A percentile compares a stretch with the other conserved stretches of the same genome.
Conservation (phyloP, 2,113 vertebrate species). For the Marmota flaviventris region DNA sequence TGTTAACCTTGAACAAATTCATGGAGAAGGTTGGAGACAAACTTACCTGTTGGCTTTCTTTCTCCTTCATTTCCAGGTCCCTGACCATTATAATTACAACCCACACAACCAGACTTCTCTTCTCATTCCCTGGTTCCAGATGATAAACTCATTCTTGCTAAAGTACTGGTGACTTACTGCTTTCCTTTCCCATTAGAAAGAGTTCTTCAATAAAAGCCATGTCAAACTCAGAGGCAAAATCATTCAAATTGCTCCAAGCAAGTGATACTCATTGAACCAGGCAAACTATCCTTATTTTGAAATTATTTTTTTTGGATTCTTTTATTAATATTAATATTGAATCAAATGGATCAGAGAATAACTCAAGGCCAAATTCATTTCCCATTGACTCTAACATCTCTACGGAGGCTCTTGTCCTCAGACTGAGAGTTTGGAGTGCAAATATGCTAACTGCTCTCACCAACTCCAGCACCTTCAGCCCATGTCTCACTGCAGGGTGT, state of each 20-base stretch:
- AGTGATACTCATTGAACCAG: too few species aligned
- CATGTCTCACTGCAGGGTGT: not conserved
- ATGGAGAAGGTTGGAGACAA: not conserved
- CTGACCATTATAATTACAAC: not conserved
- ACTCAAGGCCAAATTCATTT: not conserved
- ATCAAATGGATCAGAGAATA: not conserved
- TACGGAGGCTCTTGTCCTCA: not conserved
- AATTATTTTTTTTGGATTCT: not conserved
- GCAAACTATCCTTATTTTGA: not conserved
- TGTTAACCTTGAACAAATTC: not conserved
- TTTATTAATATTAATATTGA: not conserved
- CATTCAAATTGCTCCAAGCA: not conserved
- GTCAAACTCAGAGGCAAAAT: not conserved
- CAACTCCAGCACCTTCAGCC: not conserved
- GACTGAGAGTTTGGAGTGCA: not conserved
- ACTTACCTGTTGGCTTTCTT: not conserved
- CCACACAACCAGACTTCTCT: not conserved
- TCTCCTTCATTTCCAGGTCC: not conserved
- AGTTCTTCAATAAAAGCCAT: not conserved
- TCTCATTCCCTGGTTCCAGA: not conserved
- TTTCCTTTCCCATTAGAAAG: conserved; percentile 22
- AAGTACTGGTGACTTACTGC: not conserved
- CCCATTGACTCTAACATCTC: not conserved
- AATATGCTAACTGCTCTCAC: not conserved
- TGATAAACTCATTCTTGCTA: not conserved